Conservation (phyloP, 2,797 vertebrate species). For the Pangasius macronema region DNA sequence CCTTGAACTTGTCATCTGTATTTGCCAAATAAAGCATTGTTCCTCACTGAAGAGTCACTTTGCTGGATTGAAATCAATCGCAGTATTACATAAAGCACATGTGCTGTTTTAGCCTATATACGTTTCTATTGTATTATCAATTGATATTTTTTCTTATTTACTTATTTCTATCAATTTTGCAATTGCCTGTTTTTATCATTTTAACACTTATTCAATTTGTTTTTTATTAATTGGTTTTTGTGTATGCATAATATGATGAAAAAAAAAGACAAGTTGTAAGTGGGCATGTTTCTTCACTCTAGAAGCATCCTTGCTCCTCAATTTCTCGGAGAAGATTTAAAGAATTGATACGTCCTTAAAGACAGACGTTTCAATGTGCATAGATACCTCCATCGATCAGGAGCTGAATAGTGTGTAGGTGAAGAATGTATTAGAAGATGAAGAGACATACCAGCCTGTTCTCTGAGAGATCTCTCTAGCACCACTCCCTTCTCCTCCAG, state of each 20-base stretch:
- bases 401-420: background rate
- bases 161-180: background rate
- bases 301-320: background rate
- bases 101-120: background rate
- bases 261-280: background rate
- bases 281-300: background rate
- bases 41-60: background rate
- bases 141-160: background rate
- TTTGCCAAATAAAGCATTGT: background rate
- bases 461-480: slow-evolving; percentile 81
- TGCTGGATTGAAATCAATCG: background rate
- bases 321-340: background rate
- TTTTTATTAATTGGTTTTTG: background rate
- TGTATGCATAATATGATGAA: background rate
- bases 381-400: background rate
- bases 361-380: too few relatives aligned
- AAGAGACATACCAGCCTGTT: slow-evolving; percentile 74
- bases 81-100: background rate
- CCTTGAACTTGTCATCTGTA: too few relatives aligned
- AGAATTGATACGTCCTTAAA: background rate
- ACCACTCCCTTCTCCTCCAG: slow-evolving; percentile 84
- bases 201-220: background rate
- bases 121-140: background rate
- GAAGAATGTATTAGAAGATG: background rate
- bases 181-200: background rate